phyloP scores from a whole-genome alignment of 2,888 invertebrate genomes.

The Diarsia brunnea region DNA sequence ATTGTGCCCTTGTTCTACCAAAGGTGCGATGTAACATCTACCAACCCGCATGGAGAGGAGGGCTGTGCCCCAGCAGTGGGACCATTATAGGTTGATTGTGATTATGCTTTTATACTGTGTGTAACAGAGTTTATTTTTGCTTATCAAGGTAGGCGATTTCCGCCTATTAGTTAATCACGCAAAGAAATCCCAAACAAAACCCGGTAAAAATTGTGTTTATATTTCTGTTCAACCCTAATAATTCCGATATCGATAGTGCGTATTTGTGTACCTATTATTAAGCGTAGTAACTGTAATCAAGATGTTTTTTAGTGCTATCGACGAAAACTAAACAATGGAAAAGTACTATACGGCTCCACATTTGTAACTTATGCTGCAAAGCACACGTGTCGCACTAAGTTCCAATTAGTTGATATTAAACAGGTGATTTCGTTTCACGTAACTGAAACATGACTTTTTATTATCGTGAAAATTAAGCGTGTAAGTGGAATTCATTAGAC shows the following conservation, averaged over 20 bases:
- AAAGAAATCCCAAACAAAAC: too few species aligned
- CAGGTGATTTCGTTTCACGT: slow-evolving; percentile 37
- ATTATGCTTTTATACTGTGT: too few species aligned
- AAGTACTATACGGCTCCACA: slow-evolving; percentile 50
- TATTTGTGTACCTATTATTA: slow-evolving; percentile 17
- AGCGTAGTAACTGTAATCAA: slow-evolving; percentile 35
- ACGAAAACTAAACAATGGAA: slow-evolving; percentile 71
- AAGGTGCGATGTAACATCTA: too few species aligned
- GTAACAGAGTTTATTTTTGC: background rate
- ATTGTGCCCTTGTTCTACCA: too few species aligned
- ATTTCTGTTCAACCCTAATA: background rate
- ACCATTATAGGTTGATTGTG: too few species aligned
- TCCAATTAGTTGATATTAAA: slow-evolving; percentile 48
- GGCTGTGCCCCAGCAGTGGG: too few species aligned
- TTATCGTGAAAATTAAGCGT: slow-evolving; percentile 26
- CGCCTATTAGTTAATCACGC: background rate
- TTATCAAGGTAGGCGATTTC: background rate
- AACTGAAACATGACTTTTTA: slow-evolving; percentile 22
- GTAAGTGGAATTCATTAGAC: background rate
- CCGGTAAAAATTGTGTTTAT: background rate
- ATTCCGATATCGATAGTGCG: slow-evolving; percentile 1
- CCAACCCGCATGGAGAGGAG: too few species aligned
- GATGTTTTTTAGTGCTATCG: slow-evolving; percentile 31
- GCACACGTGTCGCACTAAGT: slow-evolving; percentile 31
- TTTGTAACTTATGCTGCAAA: slow-evolving; percentile 1